Evolutionary conservation across 2,888 invertebrate genomes (phyloP), one percentile per base, ranked within the genome.

Genomic region (Blomia tropicalis): DNA sequence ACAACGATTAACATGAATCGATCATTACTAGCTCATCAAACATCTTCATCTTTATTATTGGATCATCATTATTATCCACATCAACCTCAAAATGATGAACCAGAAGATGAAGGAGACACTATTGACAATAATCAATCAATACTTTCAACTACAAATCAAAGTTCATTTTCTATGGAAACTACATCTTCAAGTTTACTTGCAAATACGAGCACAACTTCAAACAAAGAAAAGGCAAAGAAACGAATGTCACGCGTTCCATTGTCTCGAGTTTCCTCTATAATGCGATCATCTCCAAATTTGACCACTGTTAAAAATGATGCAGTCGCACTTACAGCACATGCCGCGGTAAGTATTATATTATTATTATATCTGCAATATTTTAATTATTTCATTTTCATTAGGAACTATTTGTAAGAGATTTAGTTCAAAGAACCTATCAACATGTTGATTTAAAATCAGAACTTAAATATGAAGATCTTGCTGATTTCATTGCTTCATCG

Each of bases 331-430:
- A 61, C 61, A 7, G 19, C 61, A 54, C 61, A 61, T 17, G 53
- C 61, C n/a, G 61, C 61, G 1, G 60, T 60, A 59, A 59, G 17
- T 44, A 14, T 44, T n/a, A n/a, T n/a, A n/a, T n/a, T n/a, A n/a
- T n/a, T n/a, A n/a, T n/a, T n/a, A n/a, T n/a, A n/a, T n/a, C 7
- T 14, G 7, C 11, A 47, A 47, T 23, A 11, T 23, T 47, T 7
- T 47, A 11, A 11, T 11, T 19, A 11, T 47, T 47, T 11, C 7
- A 41, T 17, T 41, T 41, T 47, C 11, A 22, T 17, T 36, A 59
- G 59, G 51, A 60, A 51, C 29, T 60, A 29, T 60, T 60, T 19
- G 36, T 60, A 5, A 17, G 14, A 17, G 51, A 60, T 22, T 31
- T 60, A 23, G 60, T 47, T n/a, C 1, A 51, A 23, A 23, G 32